Conservation (phyloP, 2,888 invertebrate genomes). For the Acleris cristana region DNA sequence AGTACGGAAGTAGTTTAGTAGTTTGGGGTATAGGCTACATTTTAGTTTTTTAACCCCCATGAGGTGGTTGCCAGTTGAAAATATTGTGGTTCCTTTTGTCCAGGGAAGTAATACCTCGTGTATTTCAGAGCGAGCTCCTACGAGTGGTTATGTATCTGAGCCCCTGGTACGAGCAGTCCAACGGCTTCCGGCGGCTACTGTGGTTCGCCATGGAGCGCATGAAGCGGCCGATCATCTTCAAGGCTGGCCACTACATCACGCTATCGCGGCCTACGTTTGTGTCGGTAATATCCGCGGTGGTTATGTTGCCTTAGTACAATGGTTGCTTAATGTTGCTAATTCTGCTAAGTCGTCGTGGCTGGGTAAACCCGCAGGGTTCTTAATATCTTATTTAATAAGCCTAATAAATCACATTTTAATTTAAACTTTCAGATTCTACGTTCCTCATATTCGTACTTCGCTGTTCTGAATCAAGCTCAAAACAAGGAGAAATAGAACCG, state of each 20-base stretch:
- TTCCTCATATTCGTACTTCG: slow-evolving; percentile 74
- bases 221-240: slow-evolving; percentile 75
- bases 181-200: slow-evolving; percentile 66
- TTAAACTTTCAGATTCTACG: slow-evolving; percentile 67
- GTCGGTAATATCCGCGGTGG: slow-evolving; percentile 57
- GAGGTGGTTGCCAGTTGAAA: no score
- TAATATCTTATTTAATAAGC: no score
- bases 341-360: no score
- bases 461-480: slow-evolving; percentile 66
- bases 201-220: slow-evolving; percentile 79
- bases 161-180: slow-evolving; percentile 81
- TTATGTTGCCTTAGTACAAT: not conserved
- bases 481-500: not conserved
- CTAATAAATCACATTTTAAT: no score
- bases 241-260: slow-evolving; percentile 80
- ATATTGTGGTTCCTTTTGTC: no score
- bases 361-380: no score
- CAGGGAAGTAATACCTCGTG: not conserved
- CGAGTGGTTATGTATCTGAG: slow-evolving; percentile 78
- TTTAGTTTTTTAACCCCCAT: no score
- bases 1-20: no score
- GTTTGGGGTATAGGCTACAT: no score
- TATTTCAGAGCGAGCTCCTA: slow-evolving; percentile 72
- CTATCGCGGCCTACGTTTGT: slow-evolving; percentile 80
- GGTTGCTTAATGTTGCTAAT: not conserved